These are phyloP conservation scores for Gephyroberyx darwinii DNA, from an alignment of 2,797 vertebrate species.

Conservation along the genomic window DNA sequence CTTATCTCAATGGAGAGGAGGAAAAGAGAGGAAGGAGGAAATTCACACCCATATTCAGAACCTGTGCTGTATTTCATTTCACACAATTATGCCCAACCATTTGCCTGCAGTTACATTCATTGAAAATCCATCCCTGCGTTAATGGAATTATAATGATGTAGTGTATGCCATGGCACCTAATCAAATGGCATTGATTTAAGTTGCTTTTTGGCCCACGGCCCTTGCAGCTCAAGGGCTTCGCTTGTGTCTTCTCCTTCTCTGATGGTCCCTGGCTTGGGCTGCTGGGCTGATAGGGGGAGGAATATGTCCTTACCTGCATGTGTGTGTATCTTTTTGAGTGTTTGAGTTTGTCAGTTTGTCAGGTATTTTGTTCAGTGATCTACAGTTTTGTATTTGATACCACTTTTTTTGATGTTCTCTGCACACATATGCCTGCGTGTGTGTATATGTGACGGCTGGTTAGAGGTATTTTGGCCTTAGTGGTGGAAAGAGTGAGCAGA, in stretches of 20 bases:
- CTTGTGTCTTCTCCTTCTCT: constrained; percentile 62
- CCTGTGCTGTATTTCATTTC: constrained; percentile 76
- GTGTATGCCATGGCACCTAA: constrained; percentile 77
- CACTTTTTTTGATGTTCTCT: too few species aligned
- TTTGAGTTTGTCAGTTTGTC: constrained; percentile 22
- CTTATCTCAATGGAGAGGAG: constrained; percentile 56
- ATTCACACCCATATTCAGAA: constrained; percentile 64
- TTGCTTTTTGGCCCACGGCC: constrained; percentile 73
- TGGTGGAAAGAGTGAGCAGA: neutral
- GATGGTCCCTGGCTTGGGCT: constrained; percentile 57
- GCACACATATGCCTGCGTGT: too few species aligned
- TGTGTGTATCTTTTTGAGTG: constrained; percentile 2
- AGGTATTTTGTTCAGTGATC: constrained; percentile 14
- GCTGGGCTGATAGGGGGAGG: constrained; percentile 29
- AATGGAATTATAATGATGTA: constrained; percentile 86
- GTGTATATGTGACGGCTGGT: constrained; percentile 1
- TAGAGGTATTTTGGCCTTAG: neutral
- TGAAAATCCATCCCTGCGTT: constrained; percentile 81
- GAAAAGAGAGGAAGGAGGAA: constrained; percentile 51
- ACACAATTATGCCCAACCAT: constrained; percentile 76
- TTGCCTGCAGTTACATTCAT: constrained; percentile 80
- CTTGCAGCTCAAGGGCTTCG: constrained; percentile 61
- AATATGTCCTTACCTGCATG: constrained; percentile 7
- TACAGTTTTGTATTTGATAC: constrained; percentile 15
- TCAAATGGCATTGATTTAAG: constrained; percentile 84